Evolutionary conservation across 23 tunicate species (phyloP), one percentile per base, ranked within the genome.

Genomic region (Aplidium turbinatum): DNA sequence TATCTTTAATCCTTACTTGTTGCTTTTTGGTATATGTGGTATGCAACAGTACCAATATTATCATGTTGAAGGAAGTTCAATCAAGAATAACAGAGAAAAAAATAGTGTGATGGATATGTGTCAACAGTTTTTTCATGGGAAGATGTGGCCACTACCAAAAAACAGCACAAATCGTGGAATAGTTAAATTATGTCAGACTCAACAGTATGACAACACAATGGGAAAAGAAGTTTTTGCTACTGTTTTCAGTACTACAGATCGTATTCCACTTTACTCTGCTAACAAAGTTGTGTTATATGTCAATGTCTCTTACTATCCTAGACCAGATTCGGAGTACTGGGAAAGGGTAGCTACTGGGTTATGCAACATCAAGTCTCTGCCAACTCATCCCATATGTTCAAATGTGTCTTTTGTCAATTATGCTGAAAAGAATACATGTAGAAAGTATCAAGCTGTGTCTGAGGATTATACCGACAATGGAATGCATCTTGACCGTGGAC

Each of bases 241-340:
- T 0, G 35, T 91, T 0, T 91, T 68, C 38, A 84, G 68, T 39
- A 75, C 78, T 13, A 39, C 30, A 11, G 64, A 70, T 26, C 56
- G 92, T 51, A 91, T 79, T 21, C 97, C 97, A 0, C 48, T 91
- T 28, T 91, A 91, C 57, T 47, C 91, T n/a, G 97, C 97, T 23
- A 78, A 84, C 62, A 42, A 20, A 25, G 73, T 91, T 33, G 47
- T 34, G 0, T 47, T 91, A 13, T 30, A 52, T 28, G 60, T 58
- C 0, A 60, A 75, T 46, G 71, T 65, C 6, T 30, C 57, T 7
- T 52, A 21, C 4, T 75, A 57, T 40, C 78, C 82, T 5, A 73
- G 97, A 65, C 97, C 97, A 16, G 60, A 45, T 6, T 30, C 33
- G 0, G 54, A 45, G 1, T 73, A 27, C 33, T 91, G 97, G 97